A percentile compares a stretch with the other conserved stretches of the same genome.
phyloP scores from a whole-genome alignment of 2,113 vertebrate species.

The Antennarius striatus region DNA sequence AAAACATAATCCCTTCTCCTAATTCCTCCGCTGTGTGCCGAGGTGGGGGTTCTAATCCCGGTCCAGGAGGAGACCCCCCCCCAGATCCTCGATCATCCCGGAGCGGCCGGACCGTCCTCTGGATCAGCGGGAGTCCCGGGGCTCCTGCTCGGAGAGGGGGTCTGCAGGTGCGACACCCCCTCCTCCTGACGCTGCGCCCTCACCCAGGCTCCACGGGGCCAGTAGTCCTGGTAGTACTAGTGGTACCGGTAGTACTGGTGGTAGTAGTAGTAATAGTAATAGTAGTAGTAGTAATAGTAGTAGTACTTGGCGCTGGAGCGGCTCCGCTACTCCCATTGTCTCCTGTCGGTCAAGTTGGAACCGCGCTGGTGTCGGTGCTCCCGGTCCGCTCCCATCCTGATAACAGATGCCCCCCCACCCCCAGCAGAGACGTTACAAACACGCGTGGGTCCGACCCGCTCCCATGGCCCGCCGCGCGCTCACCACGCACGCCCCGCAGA shows the following conservation, averaged over 20 bases:
- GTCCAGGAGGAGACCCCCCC: slow-evolving; percentile 4
- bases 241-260: slow-evolving; percentile 41
- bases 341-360: slow-evolving; percentile 77
- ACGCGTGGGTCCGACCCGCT: background rate
- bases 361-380: slow-evolving; percentile 67
- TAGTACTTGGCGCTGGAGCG: slow-evolving; percentile 80
- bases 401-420: slow-evolving; percentile 54
- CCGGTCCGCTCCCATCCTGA: slow-evolving; percentile 27
- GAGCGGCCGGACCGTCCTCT: slow-evolving; percentile 62
- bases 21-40: slow-evolving; percentile 22
- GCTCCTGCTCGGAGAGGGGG: slow-evolving; percentile 57
- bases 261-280: slow-evolving; percentile 50
- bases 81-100: slow-evolving; percentile 72
- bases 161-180: slow-evolving; percentile 72
- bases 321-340: slow-evolving; percentile 91
- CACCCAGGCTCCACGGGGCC: slow-evolving; percentile 79
- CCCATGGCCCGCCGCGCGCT: slow-evolving; percentile 21
- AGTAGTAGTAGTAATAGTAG: slow-evolving; percentile 49
- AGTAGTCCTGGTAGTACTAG: slow-evolving; percentile 15
- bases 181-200: slow-evolving; percentile 28
- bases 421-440: background rate
- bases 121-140: slow-evolving; percentile 71
- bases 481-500: background rate
- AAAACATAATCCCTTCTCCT: too few species aligned
- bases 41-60: slow-evolving; percentile 54